Conservation (phyloP, 2,888 invertebrate genomes). For the Brachycybe producta region DNA sequence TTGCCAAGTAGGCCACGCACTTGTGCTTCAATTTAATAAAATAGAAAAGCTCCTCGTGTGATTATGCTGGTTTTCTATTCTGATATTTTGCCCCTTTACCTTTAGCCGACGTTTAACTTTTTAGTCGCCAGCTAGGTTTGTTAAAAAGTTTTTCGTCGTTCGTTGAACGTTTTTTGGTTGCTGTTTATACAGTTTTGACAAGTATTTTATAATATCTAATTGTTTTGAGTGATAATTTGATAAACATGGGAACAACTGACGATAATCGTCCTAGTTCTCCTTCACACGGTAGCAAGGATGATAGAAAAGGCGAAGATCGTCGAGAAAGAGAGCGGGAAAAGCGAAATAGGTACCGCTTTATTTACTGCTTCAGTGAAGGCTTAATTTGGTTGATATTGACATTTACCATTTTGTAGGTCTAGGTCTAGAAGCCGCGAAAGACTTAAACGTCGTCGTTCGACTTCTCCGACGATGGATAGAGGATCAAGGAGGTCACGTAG, state of each 20-base stretch:
- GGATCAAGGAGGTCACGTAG: conserved; percentile 14
- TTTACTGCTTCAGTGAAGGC: not conserved
- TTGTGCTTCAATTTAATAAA: no score
- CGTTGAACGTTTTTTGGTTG: no score
- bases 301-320: conserved; percentile 1
- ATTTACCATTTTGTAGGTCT: conserved; percentile 6
- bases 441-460: conserved; percentile 6
- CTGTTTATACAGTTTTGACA: no score
- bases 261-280: not conserved
- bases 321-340: conserved; percentile 10
- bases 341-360: conserved; percentile 5
- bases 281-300: conserved; percentile 3
- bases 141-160: no score
- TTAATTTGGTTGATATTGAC: not conserved
- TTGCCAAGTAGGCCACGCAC: no score
- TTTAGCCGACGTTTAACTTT: no score
- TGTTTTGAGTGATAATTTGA: no score
- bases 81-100: no score
- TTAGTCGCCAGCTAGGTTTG: no score
- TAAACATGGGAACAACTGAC: conserved; percentile 7
- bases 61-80: no score
- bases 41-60: no score
- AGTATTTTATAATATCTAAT: no score
- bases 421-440: conserved; percentile 12
- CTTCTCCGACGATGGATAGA: conserved; percentile 8